Evolutionary conservation across 2,797 vertebrate genomes (phyloP), one percentile per base, ranked within the genome.

Genomic region (Bothrops alternatus): DNA sequence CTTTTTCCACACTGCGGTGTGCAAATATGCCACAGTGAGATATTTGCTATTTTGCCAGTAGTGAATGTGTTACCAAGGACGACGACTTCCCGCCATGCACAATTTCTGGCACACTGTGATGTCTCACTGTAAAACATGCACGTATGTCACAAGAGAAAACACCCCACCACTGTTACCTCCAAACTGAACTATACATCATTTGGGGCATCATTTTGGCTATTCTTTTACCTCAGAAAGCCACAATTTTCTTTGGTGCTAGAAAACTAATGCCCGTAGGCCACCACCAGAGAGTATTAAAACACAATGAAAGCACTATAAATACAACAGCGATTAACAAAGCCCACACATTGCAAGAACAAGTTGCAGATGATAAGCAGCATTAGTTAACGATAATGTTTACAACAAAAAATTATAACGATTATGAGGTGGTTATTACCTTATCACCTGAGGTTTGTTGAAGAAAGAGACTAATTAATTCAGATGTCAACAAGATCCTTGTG

Each of bases 261-360:
- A 13, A 90, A 18, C 6, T 56, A 89, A 87, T 78, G 53, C 78
- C 61, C 23, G 20, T 55, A 0, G 53, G 13, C 18, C 91, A 78
- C 69, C 93, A 88, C 86, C 93, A 94, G 87, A 73, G 89, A 89
- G 91, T 86, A 90, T 32, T 85, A 25, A 69, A 93, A 82, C 26
- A 86, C 86, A 94, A 42, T 69, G 69, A 47, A 78, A 32, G 1
- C 58, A 47, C 25, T 25, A 56, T 26, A 47, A 82, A 47, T 20
- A 47, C 78, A 82, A 25, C 42, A 25, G 20, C 20, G 1, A 47
- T 58, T 92, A 58, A 20, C 37, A 47, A 25, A 53, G 2, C 85
- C 10, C 8, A 14, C 10, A 23, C 28, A 37, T 28, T 7, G 23
- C 32, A 10, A 89, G 55, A 50, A 4, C 23, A 53, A 32, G 47